Evolutionary conservation across 2,888 invertebrate species (phyloP).

Genomic region (Oxyteleia sp.): DNA sequence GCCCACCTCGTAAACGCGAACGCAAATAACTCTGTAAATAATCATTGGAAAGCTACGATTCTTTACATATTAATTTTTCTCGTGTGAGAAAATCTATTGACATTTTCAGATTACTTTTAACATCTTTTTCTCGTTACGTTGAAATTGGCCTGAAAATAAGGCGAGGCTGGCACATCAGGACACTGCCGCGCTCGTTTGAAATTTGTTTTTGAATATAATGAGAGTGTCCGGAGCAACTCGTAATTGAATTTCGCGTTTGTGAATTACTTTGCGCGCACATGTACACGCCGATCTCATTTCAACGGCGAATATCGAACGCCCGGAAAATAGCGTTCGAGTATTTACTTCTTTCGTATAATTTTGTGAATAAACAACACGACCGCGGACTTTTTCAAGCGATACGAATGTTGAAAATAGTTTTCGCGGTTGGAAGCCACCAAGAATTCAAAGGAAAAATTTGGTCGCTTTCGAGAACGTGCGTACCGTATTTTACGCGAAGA

Average conservation of each 20-base stretch:
- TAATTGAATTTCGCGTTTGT: slow-evolving; percentile 58
- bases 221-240: slow-evolving; percentile 34
- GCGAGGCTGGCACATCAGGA: not conserved
- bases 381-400: slow-evolving; percentile 38
- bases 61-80: not conserved
- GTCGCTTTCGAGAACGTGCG: slow-evolving; percentile 14
- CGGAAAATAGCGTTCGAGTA: slow-evolving; percentile 39
- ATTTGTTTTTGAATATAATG: slow-evolving; percentile 53
- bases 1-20: too few species aligned
- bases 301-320: slow-evolving; percentile 52
- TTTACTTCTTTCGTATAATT: slow-evolving; percentile 56
- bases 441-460: slow-evolving; percentile 27
- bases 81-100: not conserved
- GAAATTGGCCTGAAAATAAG: slow-evolving; percentile 12
- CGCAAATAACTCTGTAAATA: too few species aligned
- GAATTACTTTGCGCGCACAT: slow-evolving; percentile 46
- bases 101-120: not conserved
- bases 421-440: slow-evolving; percentile 19
- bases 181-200: slow-evolving; percentile 23
- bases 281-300: slow-evolving; percentile 40
- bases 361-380: slow-evolving; percentile 46
- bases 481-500: slow-evolving; percentile 23
- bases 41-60: too few species aligned
- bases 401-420: slow-evolving; percentile 47
- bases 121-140: too few species aligned